phyloP scores from a whole-genome alignment of 2,888 invertebrate genomes.

The Strigamia transsilvanica region DNA sequence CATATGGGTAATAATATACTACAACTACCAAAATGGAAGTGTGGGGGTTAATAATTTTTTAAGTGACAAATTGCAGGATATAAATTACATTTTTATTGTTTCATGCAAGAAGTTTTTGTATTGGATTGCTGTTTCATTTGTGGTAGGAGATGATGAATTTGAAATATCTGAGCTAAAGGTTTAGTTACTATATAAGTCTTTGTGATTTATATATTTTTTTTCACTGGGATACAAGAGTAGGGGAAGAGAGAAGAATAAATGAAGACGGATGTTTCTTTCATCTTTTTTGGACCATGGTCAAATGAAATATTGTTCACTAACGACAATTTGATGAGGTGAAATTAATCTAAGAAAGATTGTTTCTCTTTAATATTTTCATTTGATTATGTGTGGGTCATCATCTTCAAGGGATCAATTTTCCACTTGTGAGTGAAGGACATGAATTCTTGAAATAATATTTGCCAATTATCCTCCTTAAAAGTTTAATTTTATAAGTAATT shows the following conservation, averaged over 20 bases:
- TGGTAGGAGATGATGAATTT: neutral
- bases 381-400: neutral
- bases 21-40: neutral
- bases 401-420: neutral
- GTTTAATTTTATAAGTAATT: too few species aligned
- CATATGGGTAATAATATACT: neutral
- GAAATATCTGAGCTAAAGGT: neutral
- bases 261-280: slow-evolving; percentile 1
- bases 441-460: neutral
- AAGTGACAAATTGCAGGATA: neutral
- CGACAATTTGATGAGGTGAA: slow-evolving; percentile 4
- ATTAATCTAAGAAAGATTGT: neutral
- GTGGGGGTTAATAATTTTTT: neutral
- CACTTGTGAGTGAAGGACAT: neutral
- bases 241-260: neutral
- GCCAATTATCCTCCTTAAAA: neutral
- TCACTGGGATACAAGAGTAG: neutral
- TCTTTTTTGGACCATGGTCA: slow-evolving; percentile 7
- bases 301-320: slow-evolving; percentile 11
- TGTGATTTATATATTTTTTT: slow-evolving; percentile 1
- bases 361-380: neutral
- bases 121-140: neutral
- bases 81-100: neutral
- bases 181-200: neutral
- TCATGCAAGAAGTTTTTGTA: neutral